phyloP scores from a whole-genome alignment of 2,888 invertebrate genomes.

The Aphodius granarius region DNA sequence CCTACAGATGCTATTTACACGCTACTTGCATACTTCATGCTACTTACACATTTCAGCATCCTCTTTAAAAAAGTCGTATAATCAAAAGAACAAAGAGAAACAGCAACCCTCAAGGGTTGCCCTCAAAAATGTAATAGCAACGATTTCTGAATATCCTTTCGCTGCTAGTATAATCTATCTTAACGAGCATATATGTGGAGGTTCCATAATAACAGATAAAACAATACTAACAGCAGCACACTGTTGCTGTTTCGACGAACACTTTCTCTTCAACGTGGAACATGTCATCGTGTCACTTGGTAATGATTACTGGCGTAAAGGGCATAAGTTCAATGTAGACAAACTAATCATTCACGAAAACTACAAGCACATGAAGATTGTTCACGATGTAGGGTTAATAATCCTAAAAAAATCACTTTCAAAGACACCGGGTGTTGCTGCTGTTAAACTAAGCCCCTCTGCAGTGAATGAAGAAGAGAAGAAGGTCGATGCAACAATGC shows the following conservation, averaged over 20 bases:
- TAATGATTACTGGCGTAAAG: background rate
- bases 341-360: background rate
- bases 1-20: too few species aligned
- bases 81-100: too few species aligned
- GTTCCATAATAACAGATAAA: background rate
- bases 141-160: background rate
- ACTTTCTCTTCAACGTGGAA: background rate
- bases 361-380: background rate
- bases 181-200: background rate
- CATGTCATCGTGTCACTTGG: background rate
- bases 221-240: background rate
- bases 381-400: background rate
- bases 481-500: background rate
- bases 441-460: background rate
- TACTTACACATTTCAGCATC: too few species aligned
- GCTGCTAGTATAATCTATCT: background rate
- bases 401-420: background rate
- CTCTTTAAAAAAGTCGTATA: too few species aligned
- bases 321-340: background rate
- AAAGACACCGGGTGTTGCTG: background rate
- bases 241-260: background rate
- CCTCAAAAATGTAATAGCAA: background rate
- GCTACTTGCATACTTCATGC: too few species aligned
- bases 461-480: background rate
- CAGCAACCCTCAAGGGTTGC: too few species aligned